Evolutionary conservation across 2,888 invertebrate genomes (phyloP).

Genomic region (Auanema freiburgensis): DNA sequence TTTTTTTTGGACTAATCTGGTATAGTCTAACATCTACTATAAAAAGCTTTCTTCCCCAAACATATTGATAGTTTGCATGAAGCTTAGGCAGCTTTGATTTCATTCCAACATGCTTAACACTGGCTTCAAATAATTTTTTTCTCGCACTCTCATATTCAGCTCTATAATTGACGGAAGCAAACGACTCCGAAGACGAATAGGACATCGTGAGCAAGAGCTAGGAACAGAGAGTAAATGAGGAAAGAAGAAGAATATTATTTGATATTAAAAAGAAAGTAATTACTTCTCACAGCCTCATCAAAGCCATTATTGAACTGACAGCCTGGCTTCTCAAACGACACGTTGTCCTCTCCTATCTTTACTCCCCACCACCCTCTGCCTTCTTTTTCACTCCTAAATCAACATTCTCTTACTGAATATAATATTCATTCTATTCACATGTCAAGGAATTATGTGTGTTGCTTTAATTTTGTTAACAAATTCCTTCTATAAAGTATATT

Average conservation of each 20-base stretch:
- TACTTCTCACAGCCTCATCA: too few species aligned
- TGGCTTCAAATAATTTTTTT: background rate
- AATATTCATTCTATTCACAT: too few species aligned
- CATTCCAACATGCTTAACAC: background rate
- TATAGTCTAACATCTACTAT: background rate
- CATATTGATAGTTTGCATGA: background rate
- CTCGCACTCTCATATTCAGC: background rate
- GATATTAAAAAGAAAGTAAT: too few species aligned
- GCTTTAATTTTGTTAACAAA: slow-evolving; percentile 48
- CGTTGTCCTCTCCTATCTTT: background rate
- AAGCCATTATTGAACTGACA: too few species aligned
- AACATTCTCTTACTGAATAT: background rate
- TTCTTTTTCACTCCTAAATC: slow-evolving; percentile 10
- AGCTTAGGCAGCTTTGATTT: too few species aligned
- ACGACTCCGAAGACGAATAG: background rate
- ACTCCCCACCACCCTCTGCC: background rate
- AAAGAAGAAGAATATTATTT: too few species aligned
- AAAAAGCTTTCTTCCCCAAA: slow-evolving; percentile 3
- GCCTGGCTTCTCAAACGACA: too few species aligned
- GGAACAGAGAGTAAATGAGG: too few species aligned
- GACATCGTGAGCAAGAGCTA: background rate
- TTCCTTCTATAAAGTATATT: slow-evolving; percentile 53
- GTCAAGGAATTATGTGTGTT: slow-evolving; percentile 41
- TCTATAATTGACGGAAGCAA: background rate
- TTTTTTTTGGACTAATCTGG: background rate